Evolutionary conservation across 2,113 vertebrate species (phyloP).

Genomic region (Pithys albifrons): DNA sequence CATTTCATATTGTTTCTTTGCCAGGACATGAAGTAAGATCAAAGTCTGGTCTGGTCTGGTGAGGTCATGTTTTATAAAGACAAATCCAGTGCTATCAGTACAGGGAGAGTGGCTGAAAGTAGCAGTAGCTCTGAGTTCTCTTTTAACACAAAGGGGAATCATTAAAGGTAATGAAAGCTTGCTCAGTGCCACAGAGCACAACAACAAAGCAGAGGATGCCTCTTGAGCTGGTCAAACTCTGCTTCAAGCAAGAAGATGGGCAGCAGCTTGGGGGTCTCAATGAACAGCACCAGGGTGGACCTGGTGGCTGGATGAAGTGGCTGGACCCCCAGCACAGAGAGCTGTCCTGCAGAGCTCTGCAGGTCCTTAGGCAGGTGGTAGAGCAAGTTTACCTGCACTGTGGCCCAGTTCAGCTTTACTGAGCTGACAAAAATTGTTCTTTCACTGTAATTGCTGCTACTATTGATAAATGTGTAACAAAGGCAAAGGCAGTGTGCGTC

Average conservation of each 20-base stretch:
- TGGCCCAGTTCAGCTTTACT: neutral
- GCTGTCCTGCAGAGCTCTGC: neutral
- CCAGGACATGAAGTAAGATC: neutral
- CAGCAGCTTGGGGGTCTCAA: neutral
- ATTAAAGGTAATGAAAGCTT: neutral
- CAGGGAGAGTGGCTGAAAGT: neutral
- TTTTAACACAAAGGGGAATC: neutral
- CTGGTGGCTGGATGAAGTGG: too few species aligned
- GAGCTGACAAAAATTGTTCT: neutral
- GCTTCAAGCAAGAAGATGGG: neutral
- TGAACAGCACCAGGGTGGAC: neutral
- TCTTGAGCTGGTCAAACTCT: neutral
- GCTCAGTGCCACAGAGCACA: neutral
- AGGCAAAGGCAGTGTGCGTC: neutral
- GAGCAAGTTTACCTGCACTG: neutral
- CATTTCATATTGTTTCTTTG: neutral
- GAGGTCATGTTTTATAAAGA: neutral
- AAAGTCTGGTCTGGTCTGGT: neutral
- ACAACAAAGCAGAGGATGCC: neutral
- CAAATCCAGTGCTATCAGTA: neutral
- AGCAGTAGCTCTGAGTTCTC: neutral
- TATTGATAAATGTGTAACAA: neutral
- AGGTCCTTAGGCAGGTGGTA: neutral
- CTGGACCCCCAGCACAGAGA: neutral
- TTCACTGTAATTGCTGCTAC: neutral